These are phyloP conservation scores for Coenonympha glycerion DNA, from an alignment of 2,888 invertebrate species.

Conservation along the genomic window DNA sequence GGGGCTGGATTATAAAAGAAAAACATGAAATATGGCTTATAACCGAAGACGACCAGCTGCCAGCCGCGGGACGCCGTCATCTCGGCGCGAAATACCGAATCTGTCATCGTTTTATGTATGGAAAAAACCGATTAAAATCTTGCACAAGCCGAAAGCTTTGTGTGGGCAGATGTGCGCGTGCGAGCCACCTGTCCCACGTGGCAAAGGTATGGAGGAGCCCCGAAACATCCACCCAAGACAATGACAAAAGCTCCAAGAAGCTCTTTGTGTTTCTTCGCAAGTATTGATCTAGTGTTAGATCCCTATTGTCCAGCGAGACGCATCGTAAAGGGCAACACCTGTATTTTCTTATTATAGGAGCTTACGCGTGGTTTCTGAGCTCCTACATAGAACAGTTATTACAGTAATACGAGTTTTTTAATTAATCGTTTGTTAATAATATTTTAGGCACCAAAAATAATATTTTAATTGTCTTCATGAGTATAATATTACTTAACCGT, in stretches of 20 bases:
- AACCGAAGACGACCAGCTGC: constrained; percentile 43
- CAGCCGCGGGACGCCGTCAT: constrained; percentile 46
- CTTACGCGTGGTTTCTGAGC: background rate
- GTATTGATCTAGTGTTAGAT: constrained; percentile 55
- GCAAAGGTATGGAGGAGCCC: constrained; percentile 53
- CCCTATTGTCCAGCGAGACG: constrained; percentile 20
- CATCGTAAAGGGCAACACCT: constrained; percentile 2
- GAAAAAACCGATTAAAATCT: constrained; percentile 69
- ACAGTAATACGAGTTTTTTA: background rate
- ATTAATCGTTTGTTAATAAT: too few relatives aligned
- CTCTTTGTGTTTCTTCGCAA: constrained; percentile 48
- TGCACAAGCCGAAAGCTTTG: constrained; percentile 58
- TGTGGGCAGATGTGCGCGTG: constrained; percentile 69
- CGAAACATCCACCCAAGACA: constrained; percentile 34
- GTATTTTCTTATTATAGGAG: constrained; percentile 7
- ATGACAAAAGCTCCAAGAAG: constrained; percentile 45
- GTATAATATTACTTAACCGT: too few relatives aligned
- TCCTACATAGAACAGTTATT: constrained; percentile 4
- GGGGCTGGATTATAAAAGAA: constrained; percentile 5
- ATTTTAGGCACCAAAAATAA: too few relatives aligned
- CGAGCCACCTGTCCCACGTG: constrained; percentile 72
- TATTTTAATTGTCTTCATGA: too few relatives aligned
- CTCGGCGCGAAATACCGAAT: constrained; percentile 61
- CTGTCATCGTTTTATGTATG: constrained; percentile 57
- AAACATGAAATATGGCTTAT: constrained; percentile 27